A percentile compares a stretch with the other conserved stretches of the same genome.
phyloP scores from a whole-genome alignment of 2,888 invertebrate genomes.

The Amitus sp. region DNA sequence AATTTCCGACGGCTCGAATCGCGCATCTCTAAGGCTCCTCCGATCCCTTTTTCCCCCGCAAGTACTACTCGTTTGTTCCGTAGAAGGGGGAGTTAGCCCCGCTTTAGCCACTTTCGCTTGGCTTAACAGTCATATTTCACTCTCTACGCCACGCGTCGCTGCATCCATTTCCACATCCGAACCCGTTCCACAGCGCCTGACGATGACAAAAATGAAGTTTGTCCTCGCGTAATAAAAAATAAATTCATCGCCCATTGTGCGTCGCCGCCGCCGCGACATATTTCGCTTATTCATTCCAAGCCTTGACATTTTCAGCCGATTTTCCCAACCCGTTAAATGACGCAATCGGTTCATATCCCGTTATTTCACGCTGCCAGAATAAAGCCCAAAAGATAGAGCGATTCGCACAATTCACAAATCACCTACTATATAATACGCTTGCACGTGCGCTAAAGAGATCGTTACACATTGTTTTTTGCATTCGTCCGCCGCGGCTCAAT shows the following conservation, averaged over 20 bases:
- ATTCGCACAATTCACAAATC: too few species aligned
- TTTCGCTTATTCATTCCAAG: not conserved
- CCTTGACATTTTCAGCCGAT: not conserved
- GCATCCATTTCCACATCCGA: conserved; percentile 17
- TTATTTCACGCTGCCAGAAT: too few species aligned
- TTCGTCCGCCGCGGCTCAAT: too few species aligned
- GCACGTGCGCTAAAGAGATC: too few species aligned
- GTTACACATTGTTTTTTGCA: too few species aligned
- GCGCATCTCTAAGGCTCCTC: conserved; percentile 21
- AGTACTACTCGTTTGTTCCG: conserved; percentile 9
- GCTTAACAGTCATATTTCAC: conserved; percentile 33
- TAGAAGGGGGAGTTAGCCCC: conserved; percentile 17
- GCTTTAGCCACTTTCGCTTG: conserved; percentile 21
- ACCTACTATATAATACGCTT: too few species aligned
- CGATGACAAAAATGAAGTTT: conserved; percentile 4
- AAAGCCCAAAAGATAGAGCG: too few species aligned
- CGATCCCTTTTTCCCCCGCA: conserved; percentile 30
- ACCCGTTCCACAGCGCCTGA: conserved; percentile 6
- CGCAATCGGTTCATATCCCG: not conserved
- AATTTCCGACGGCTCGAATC: conserved; percentile 40
- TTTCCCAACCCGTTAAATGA: not conserved
- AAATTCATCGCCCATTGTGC: conserved; percentile 1
- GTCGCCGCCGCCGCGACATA: not conserved
- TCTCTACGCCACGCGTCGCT: conserved; percentile 23
- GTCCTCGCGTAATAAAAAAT: not conserved